These are phyloP conservation scores for Pollenia griseotomentosa DNA, from an alignment of 2,888 invertebrate genomes.

Conservation along the genomic window DNA sequence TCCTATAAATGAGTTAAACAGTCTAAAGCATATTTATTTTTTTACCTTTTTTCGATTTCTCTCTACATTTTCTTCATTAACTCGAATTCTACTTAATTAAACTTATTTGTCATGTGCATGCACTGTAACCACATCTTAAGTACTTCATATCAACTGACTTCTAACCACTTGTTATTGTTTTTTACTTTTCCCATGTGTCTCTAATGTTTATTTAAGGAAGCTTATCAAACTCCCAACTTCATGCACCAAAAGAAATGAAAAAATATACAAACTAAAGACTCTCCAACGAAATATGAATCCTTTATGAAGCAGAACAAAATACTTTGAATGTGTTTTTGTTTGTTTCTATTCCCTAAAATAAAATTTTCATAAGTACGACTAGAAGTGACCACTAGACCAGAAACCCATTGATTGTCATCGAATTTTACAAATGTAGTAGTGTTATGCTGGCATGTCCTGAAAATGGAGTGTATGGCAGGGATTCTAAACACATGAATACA, in stretches of 20 bases:
- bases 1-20: too few relatives aligned
- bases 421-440: slow-evolving; percentile 71
- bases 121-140: slow-evolving; percentile 57
- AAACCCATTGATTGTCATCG: slow-evolving; percentile 84
- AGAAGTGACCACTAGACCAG: slow-evolving; percentile 81
- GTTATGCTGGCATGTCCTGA: slow-evolving; percentile 37
- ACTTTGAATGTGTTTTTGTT: slow-evolving; percentile 41
- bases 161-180: slow-evolving; percentile 75
- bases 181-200: slow-evolving; percentile 78
- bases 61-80: background rate
- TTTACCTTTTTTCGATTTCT: too few relatives aligned
- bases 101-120: slow-evolving; percentile 68
- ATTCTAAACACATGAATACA: slow-evolving; percentile 27
- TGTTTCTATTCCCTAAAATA: slow-evolving; percentile 48
- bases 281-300: slow-evolving; percentile 79
- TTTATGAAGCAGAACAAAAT: slow-evolving; percentile 81
- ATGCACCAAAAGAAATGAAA: background rate
- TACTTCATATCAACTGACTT: slow-evolving; percentile 60
- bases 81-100: slow-evolving; percentile 51
- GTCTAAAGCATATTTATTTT: too few relatives aligned
- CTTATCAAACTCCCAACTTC: slow-evolving; percentile 75
- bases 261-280: slow-evolving; percentile 46
- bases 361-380: slow-evolving; percentile 44
- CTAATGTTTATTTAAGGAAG: slow-evolving; percentile 73
- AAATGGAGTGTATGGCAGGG: slow-evolving; percentile 43